Evolutionary conservation across 2,888 invertebrate genomes (phyloP).

Genomic region (Helleia helle): DNA sequence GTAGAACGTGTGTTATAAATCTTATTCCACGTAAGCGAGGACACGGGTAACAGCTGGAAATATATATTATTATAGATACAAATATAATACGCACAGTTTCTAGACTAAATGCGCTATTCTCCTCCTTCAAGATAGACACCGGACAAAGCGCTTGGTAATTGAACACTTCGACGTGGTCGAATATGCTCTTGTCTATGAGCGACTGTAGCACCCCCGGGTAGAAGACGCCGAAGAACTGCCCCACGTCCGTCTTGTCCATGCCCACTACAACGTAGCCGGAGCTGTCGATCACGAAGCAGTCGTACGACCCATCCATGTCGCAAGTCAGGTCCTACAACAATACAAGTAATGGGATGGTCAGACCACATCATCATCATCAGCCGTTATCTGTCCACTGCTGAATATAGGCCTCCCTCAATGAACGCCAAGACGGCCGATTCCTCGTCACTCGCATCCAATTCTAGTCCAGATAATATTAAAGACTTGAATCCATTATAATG

Average conservation of each 20-base stretch:
- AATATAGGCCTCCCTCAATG: too few relatives aligned
- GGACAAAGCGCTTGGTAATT: constrained; percentile 90
- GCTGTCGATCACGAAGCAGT: constrained; percentile 93
- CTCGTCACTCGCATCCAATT: too few relatives aligned
- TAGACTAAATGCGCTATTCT: constrained; percentile 40
- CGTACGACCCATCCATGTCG: constrained; percentile 68
- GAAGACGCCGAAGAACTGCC: constrained; percentile 89
- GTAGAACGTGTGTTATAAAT: too few relatives aligned
- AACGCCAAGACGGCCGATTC: too few relatives aligned
- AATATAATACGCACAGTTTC: constrained; percentile 31
- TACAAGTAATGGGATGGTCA: neutral
- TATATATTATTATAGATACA: neutral
- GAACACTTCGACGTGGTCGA: constrained; percentile 82
- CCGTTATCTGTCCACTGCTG: too few relatives aligned
- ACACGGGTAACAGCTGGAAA: too few relatives aligned
- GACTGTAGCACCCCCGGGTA: constrained; percentile 84
- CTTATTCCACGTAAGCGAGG: too few relatives aligned
- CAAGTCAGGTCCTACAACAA: constrained; percentile 51
- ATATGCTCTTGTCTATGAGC: constrained; percentile 81
- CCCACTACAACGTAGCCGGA: constrained; percentile 91
- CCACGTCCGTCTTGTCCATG: constrained; percentile 78
- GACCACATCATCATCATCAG: too few relatives aligned
- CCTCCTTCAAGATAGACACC: constrained; percentile 27
- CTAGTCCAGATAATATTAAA: too few relatives aligned
- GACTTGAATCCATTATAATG: too few relatives aligned